A percentile compares a stretch with the other conserved stretches of the same genome.
These are phyloP conservation scores for Vespertilio murinus DNA, from an alignment of 2,797 vertebrate genomes.

Conservation along the genomic window DNA sequence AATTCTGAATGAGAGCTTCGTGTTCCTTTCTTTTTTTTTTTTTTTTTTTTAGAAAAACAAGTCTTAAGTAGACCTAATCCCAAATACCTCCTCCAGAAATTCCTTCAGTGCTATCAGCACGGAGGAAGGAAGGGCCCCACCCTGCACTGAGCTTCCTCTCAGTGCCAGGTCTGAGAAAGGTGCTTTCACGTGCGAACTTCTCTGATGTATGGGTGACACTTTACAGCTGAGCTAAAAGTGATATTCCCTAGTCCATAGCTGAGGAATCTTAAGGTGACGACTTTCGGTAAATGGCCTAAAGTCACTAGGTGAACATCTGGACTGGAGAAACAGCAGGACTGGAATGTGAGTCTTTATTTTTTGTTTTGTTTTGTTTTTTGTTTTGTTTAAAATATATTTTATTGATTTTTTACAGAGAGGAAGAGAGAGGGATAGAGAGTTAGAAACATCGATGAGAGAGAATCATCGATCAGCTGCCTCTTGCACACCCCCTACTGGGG, in stretches of 20 bases:
- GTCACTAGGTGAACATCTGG: background rate
- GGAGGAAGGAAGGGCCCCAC: background rate
- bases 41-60: background rate
- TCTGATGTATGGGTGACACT: background rate
- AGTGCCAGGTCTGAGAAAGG: background rate
- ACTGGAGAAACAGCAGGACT: background rate
- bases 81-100: conserved; percentile 30
- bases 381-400: too few species aligned
- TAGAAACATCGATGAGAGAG: too few species aligned
- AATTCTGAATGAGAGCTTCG: too few species aligned
- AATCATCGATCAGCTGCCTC: too few species aligned
- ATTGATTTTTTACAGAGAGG: too few species aligned
- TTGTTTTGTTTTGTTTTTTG: too few species aligned
- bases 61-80: background rate
- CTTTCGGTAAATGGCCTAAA: background rate
- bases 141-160: background rate
- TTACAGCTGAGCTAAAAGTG: background rate
- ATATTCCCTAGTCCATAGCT: background rate
- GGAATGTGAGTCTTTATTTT: background rate
- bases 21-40: background rate
- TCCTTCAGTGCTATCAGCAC: background rate
- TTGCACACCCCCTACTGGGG: too few species aligned
- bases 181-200: background rate
- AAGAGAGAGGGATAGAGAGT: too few species aligned
- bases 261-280: background rate